A percentile compares a stretch with the other conserved stretches of the same genome.
Evolutionary conservation across 2,113 vertebrate species (phyloP).

Genomic region (Ptilorrhoa leucosticta): DNA sequence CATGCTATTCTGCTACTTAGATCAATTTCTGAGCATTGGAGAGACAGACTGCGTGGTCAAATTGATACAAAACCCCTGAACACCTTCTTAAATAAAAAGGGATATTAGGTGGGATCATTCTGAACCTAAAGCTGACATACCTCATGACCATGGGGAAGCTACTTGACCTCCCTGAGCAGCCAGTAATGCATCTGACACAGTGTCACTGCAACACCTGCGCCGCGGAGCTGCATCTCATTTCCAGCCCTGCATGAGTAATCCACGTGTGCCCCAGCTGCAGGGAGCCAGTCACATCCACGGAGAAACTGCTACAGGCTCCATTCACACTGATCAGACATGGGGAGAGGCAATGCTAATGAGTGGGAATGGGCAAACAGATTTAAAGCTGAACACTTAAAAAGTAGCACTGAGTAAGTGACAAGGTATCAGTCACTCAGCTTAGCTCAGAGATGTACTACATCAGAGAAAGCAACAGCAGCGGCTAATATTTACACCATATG

Average conservation of each 20-base stretch:
- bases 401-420: fast-evolving
- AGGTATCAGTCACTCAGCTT: neutral
- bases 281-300: neutral
- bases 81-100: neutral
- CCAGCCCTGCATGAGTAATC: neutral
- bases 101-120: neutral
- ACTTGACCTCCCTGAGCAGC: neutral
- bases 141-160: fast-evolving
- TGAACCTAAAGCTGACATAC: neutral
- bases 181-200: neutral
- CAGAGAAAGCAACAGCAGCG: neutral
- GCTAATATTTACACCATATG: neutral
- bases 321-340: fast-evolving
- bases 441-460: neutral
- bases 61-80: neutral
- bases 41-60: fast-evolving
- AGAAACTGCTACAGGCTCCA: neutral
- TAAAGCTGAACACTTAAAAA: neutral
- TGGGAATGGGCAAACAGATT: fast-evolving
- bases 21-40: neutral
- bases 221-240: neutral
- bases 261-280: fast-evolving
- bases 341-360: neutral
- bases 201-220: neutral
- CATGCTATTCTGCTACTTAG: neutral